phyloP scores from a whole-genome alignment of 2,797 vertebrate species.

The Morus bassanus region DNA sequence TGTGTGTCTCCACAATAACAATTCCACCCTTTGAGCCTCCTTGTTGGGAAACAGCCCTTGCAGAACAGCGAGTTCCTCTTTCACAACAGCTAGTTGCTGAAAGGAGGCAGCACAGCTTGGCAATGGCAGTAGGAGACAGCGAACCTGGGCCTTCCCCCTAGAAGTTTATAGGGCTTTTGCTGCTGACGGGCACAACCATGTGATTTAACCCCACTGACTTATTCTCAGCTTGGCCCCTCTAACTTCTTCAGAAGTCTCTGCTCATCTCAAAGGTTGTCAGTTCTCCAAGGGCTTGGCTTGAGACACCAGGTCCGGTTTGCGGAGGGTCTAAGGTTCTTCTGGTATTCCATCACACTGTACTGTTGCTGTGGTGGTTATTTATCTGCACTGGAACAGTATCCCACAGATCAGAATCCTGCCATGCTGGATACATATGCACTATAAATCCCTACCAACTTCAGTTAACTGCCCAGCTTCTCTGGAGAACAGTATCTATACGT shows the following conservation, averaged over 20 bases:
- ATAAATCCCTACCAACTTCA: not conserved
- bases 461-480: not conserved
- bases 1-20: slow-evolving; percentile 21
- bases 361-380: not conserved
- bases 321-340: not conserved
- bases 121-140: not conserved
- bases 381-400: not conserved
- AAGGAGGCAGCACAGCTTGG: slow-evolving; percentile 1
- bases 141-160: not conserved
- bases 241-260: not conserved
- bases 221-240: not conserved
- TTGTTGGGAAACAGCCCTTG: slow-evolving; percentile 30
- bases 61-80: slow-evolving; percentile 44
- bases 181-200: accelerated
- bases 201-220: not conserved
- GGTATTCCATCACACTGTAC: not conserved
- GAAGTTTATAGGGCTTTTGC: not conserved
- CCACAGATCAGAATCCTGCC: not conserved
- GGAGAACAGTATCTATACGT: accelerated
- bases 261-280: not conserved
- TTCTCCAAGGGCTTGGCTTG: not conserved
- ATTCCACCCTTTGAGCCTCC: slow-evolving; percentile 41
- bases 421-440: accelerated
- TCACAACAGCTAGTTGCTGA: slow-evolving; percentile 37
- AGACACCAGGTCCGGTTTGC: not conserved